These are phyloP conservation scores for Argyra leucocephala DNA, from an alignment of 2,888 invertebrate species.

Conservation along the genomic window DNA sequence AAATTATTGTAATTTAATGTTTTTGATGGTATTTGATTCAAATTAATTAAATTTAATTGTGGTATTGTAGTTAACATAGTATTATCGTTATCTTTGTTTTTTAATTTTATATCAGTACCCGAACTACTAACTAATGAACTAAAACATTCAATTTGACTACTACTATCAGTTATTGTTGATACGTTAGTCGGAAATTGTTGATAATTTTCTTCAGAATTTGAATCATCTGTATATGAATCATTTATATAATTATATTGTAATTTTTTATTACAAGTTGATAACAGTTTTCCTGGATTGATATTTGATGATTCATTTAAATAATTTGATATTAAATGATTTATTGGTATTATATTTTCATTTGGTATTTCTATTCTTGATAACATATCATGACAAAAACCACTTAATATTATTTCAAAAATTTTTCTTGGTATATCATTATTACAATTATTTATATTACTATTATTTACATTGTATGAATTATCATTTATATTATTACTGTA, in stretches of 20 bases:
- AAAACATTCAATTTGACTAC: background rate
- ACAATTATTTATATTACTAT: background rate
- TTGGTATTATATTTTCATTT: background rate
- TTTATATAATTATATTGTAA: background rate
- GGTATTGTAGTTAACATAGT: background rate
- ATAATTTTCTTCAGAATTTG: no score
- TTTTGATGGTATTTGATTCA: no score
- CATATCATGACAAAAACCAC: slow-evolving; percentile 37
- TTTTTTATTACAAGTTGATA: no score
- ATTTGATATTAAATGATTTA: background rate
- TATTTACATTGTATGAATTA: background rate
- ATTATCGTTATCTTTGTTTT: background rate
- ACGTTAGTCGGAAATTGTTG: no score
- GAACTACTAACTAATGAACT: background rate
- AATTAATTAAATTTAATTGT: background rate
- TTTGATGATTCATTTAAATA: background rate
- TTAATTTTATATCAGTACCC: no score
- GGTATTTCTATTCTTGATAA: slow-evolving; percentile 9
- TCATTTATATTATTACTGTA: background rate
- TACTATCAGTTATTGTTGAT: background rate
- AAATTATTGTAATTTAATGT: background rate
- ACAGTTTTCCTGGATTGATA: no score
- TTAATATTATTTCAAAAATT: slow-evolving; percentile 47
- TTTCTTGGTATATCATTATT: slow-evolving; percentile 38
- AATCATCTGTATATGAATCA: no score